Evolutionary conservation across 2,888 invertebrate species (phyloP).

Genomic region (Rotaria sp.): DNA sequence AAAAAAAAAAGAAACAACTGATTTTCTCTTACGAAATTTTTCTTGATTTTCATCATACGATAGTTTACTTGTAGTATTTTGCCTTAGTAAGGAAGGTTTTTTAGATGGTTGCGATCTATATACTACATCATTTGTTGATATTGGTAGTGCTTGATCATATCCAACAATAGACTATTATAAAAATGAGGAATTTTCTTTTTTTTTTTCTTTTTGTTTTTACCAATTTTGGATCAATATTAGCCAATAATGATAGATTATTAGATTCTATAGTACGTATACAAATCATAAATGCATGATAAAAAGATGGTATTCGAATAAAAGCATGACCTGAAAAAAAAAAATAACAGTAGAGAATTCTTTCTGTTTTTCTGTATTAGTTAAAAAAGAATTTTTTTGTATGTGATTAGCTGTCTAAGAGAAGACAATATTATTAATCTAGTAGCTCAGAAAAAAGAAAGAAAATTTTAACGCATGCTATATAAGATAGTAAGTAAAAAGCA

Average conservation of each 20-base stretch:
- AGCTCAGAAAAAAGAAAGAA: not conserved
- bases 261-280: slow-evolving; percentile 54
- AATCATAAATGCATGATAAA: slow-evolving; percentile 48
- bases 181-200: not conserved
- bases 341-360: not conserved
- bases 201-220: slow-evolving; percentile 43
- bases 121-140: not conserved
- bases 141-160: not conserved
- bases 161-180: not conserved
- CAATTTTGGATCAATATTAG: slow-evolving; percentile 51
- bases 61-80: not conserved
- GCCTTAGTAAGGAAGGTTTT: too few relatives aligned
- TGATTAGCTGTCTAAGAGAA: too few relatives aligned
- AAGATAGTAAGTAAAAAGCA: not conserved
- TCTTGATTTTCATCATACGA: not conserved
- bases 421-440: too few relatives aligned
- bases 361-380: not conserved
- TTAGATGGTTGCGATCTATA: not conserved
- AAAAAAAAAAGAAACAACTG: not conserved
- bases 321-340: slow-evolving; percentile 49
- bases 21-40: not conserved
- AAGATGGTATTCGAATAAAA: slow-evolving; percentile 45
- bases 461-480: not conserved
- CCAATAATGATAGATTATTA: slow-evolving; percentile 50
- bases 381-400: not conserved